Base-by-base conservation (phyloP, 2,113 vertebrate species). In the Alligator mississippiensis region DNA sequence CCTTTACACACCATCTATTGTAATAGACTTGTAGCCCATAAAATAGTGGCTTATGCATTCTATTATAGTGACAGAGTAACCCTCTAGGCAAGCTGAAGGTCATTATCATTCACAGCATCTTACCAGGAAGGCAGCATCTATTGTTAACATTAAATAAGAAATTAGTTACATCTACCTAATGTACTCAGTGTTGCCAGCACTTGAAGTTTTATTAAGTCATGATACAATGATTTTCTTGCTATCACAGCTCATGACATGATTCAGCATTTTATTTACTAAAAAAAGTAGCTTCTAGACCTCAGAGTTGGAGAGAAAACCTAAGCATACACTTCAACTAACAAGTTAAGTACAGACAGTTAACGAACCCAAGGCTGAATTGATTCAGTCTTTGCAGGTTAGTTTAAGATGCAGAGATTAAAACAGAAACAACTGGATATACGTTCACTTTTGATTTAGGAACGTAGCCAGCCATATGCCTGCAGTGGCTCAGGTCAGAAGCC, bases 21-120 rank as follows among this genome's bases (percentile, higher is more conserved):
- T 76, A 93, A 80, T 1, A 1, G 61, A 85, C 13, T 21, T 84
- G 80, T 27, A 27, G 5, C 4, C 12, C 64, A 21, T 61, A 64
- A 16, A 74, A 10, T 30, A 61, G 58, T 17, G 54, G 16, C 84
- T 47, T 92, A 77, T 63, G 84, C 24, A 30, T 58, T 57, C 55
- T 59, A 60, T 61, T 87, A 88, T 57, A 80, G 4, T 21, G 34
- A 72, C 84, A 87, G 58, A 94, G 54, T 21, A 57, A 70, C 70
- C 77, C 58, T 74, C 61, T 64, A 27, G 22, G 86, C 88, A 86
- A 72, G 77, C 3, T 61, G 72, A 91, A 25, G 79, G 34, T 62
- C 82, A 68, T 85, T 84, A 94, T 91, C 94, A 83, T 5, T 77
- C 72, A 19, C 54, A 87, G 64, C 8, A 47, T 80, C 61, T 75